Base-by-base conservation (phyloP, 1,140 invertebrate genomes). In the Zaprionus camerounensis region DNA sequence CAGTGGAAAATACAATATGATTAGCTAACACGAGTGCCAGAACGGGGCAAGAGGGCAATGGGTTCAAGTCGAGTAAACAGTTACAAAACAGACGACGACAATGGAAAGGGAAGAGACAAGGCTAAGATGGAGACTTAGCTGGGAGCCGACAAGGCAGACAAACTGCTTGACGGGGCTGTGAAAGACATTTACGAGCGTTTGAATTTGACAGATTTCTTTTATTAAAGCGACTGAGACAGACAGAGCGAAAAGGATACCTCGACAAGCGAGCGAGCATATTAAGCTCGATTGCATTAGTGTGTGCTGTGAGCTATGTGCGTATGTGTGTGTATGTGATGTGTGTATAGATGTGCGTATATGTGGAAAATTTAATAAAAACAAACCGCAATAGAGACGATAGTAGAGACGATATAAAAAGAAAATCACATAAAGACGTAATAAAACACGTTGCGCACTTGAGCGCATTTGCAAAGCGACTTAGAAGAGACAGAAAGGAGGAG, bases 171-270 rank as follows among this genome's bases (percentile, higher is more conserved):
- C 44, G 62, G 72, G 49, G n/a, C 59, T 90, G 80, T 71, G 71
- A 58, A 76, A 85, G 85, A 90, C 85, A 82, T 90, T 90, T 90
- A 90, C 85, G 86, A 90, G 79, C 85, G 76, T 76, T 90, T 90
- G 86, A 90, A 81, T 90, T 90, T 90, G 85, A 90, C 85, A 90
- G 85, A 90, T 90, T 85, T 90, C 85, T 90, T 90, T 88, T 88
- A 88, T 88, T 88, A 84, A 66, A 88, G 65, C 84, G 75, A 88
- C 41, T 17, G 7, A 46, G 41, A 46, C 81, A 88, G 78, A 76
- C 78, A 88, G 78, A 66, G 71, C 9, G 20, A 51, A 51, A 80
- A 73, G 73, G 77, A 71, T 66, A 79, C 76, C 20, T 51, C 70
- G 71, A 68, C 59, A 76, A 80, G 64, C 86, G 68, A 51, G 80